phyloP scores from a whole-genome alignment of 1,140 invertebrate species.

The Rhagoletis zephyria region DNA sequence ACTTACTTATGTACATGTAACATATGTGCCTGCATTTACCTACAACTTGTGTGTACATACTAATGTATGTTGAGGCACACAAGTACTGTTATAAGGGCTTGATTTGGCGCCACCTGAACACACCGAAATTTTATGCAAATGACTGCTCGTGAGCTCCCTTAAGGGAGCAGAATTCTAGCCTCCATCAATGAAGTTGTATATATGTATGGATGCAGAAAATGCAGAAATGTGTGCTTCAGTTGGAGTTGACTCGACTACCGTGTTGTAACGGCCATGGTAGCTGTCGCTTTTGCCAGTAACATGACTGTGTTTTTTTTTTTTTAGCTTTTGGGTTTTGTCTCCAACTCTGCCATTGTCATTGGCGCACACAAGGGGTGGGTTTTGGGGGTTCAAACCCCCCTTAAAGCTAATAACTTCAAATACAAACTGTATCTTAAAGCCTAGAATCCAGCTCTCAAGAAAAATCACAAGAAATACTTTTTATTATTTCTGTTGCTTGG shows the following conservation, averaged over 20 bases:
- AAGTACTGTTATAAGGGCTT: neutral
- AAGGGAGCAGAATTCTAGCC: neutral
- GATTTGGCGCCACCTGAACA: neutral
- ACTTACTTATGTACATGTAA: neutral
- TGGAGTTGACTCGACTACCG: neutral
- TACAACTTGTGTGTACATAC: neutral
- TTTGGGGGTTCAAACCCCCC: too few species aligned
- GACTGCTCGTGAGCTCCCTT: neutral
- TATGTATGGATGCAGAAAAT: neutral
- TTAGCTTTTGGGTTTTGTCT: neutral
- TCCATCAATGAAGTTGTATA: neutral
- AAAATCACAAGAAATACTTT: too few species aligned
- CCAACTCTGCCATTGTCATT: neutral
- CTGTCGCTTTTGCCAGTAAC: conserved; percentile 10
- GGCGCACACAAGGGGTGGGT: too few species aligned
- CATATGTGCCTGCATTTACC: neutral
- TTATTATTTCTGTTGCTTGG: too few species aligned
- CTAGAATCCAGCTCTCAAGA: too few species aligned
- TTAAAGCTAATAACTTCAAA: too few species aligned
- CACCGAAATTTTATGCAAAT: conserved; percentile 29
- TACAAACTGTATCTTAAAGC: too few species aligned
- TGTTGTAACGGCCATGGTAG: neutral
- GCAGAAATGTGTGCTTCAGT: too few species aligned
- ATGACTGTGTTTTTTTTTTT: neutral
- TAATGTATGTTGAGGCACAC: too few species aligned